phyloP scores from a whole-genome alignment of 1,140 invertebrate genomes.

The Heliconius congener region DNA sequence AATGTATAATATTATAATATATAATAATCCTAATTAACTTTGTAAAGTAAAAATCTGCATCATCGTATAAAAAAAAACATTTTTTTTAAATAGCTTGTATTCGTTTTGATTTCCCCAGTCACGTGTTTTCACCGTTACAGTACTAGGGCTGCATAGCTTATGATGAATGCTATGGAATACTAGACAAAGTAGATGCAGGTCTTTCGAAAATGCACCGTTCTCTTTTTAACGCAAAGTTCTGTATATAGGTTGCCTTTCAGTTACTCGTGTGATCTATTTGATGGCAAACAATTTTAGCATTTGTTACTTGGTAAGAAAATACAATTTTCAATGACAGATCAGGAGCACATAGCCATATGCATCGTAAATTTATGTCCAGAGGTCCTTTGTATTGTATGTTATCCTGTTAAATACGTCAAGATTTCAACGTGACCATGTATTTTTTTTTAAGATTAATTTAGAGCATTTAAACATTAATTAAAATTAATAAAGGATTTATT shows the following conservation, averaged over 20 bases:
- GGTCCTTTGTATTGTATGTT: background rate
- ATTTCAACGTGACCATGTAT: constrained; percentile 7
- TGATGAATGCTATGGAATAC: background rate
- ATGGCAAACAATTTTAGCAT: background rate
- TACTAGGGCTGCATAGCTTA: background rate
- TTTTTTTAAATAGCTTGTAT: background rate
- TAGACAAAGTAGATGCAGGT: background rate
- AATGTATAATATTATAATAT: too few species aligned
- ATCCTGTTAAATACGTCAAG: background rate
- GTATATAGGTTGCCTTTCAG: background rate
- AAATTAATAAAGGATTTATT: too few species aligned
- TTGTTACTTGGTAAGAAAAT: background rate
- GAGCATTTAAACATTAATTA: too few species aligned
- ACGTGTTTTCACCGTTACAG: background rate
- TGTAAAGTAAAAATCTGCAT: too few species aligned
- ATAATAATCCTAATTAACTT: too few species aligned
- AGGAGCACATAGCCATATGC: too few species aligned
- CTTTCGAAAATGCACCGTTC: background rate
- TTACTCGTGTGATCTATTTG: background rate
- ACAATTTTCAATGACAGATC: background rate
- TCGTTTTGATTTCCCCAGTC: background rate
- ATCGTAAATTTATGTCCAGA: too few species aligned
- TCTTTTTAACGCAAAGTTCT: background rate
- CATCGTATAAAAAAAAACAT: too few species aligned
- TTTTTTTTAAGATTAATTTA: too few species aligned